Evolutionary conservation across 2,797 vertebrate species (phyloP).

Genomic region (Melanotaenia maccullochi): DNA sequence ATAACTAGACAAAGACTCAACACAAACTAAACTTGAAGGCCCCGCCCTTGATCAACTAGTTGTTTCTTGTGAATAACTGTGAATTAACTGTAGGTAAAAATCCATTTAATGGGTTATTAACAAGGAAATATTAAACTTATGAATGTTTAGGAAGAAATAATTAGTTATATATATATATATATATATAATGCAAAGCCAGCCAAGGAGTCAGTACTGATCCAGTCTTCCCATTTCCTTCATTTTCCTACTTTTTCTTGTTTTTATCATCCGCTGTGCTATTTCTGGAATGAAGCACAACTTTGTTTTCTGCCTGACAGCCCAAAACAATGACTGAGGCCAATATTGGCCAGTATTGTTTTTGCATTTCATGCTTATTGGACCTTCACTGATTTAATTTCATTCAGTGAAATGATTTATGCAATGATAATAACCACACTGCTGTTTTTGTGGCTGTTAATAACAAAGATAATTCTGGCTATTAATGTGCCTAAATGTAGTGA

Average conservation of each 20-base stretch:
- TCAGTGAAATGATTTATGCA: conserved; percentile 38
- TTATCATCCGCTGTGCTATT: background rate
- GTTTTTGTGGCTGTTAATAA: background rate
- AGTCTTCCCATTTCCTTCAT: conserved; percentile 3
- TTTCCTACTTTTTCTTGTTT: background rate
- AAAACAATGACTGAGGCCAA: conserved; percentile 3
- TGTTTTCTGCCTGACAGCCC: conserved; percentile 12
- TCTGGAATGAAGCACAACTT: conserved; percentile 29
- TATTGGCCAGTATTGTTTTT: conserved; percentile 5
- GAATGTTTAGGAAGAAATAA: background rate
- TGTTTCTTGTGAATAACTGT: background rate
- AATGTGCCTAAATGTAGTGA: conserved; percentile 26
- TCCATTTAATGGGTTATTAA: background rate
- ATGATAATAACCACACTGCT: conserved; percentile 1
- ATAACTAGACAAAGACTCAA: too few species aligned
- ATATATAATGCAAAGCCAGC: conserved; percentile 4
- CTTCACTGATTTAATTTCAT: conserved; percentile 33
- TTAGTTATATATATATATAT: too few species aligned
- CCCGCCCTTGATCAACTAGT: background rate
- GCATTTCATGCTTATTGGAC: conserved; percentile 39
- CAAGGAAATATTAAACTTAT: background rate
- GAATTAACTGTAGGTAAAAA: background rate
- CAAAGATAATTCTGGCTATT: conserved; percentile 11
- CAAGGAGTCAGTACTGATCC: conserved; percentile 12
- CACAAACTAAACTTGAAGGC: too few species aligned